phyloP scores from a whole-genome alignment of 2,113 vertebrate genomes.

The Oceanites oceanicus region DNA sequence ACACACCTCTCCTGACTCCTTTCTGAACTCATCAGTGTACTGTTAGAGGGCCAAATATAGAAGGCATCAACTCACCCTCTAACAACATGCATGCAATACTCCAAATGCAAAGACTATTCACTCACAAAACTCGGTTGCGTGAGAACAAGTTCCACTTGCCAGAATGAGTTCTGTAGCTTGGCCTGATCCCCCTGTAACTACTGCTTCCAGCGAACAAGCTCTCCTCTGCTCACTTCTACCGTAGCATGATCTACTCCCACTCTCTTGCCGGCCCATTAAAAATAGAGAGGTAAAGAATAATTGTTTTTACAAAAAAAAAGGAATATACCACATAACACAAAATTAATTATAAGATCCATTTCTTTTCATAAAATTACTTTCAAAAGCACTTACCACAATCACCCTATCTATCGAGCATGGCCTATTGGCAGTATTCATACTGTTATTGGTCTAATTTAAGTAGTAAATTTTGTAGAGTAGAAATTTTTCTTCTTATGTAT shows the following conservation, averaged over 20 bases:
- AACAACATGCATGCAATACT: neutral
- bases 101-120: neutral
- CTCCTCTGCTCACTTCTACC: neutral
- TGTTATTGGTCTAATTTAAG: neutral
- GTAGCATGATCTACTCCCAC: neutral
- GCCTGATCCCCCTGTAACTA: neutral
- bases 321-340: neutral
- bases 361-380: neutral
- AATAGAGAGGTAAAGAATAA: neutral
- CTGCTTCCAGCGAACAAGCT: neutral
- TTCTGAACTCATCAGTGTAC: neutral
- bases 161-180: neutral
- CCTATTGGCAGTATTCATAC: neutral
- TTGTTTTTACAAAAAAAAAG: neutral
- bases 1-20: neutral
- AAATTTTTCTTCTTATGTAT: neutral
- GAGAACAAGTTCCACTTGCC: neutral
- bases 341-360: neutral
- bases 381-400: neutral
- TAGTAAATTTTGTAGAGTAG: neutral
- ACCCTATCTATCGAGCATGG: neutral
- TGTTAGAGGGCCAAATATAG: neutral
- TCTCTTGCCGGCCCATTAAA: neutral
- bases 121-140: neutral
- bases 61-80: neutral